A percentile compares a stretch with the other conserved stretches of the same genome.
Conservation (phyloP, 1,140 invertebrate species). For the Drosophila virilis region DNA sequence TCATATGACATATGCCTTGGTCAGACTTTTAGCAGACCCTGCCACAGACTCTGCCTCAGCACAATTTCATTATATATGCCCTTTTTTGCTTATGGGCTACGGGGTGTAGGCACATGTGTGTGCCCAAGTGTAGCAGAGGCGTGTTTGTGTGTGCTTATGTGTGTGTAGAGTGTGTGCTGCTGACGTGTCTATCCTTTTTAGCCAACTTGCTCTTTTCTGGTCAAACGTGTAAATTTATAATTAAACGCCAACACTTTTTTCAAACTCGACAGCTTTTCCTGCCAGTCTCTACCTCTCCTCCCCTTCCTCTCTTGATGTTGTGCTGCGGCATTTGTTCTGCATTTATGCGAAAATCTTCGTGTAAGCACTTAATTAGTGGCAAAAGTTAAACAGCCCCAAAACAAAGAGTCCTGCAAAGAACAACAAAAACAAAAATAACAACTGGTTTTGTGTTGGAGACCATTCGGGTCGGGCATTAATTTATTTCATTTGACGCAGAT, state of each 20-base stretch:
- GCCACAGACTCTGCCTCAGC: background rate
- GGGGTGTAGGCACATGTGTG: conserved; percentile 18
- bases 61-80: background rate
- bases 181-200: conserved; percentile 74
- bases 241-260: conserved; percentile 78
- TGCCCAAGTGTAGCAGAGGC: conserved; percentile 6
- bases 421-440: conserved; percentile 45
- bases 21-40: background rate
- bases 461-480: conserved; percentile 60
- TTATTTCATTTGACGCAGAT: conserved; percentile 77
- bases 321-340: conserved; percentile 46
- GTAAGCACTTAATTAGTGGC: conserved; percentile 82
- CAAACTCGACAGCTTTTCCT: conserved; percentile 10
- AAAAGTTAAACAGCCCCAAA: conserved; percentile 74
- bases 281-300: background rate
- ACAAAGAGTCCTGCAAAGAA: conserved; percentile 26
- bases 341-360: conserved; percentile 77
- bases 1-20: background rate
- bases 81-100: background rate
- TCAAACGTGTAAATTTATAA: conserved; percentile 79
- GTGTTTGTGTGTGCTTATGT: conserved; percentile 9
- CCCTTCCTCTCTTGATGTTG: background rate
- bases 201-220: conserved; percentile 73
- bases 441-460: conserved; percentile 35
- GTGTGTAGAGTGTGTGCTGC: conserved; percentile 38